Conservation (phyloP, 2,113 vertebrate species). For the Carollia perspicillata region DNA sequence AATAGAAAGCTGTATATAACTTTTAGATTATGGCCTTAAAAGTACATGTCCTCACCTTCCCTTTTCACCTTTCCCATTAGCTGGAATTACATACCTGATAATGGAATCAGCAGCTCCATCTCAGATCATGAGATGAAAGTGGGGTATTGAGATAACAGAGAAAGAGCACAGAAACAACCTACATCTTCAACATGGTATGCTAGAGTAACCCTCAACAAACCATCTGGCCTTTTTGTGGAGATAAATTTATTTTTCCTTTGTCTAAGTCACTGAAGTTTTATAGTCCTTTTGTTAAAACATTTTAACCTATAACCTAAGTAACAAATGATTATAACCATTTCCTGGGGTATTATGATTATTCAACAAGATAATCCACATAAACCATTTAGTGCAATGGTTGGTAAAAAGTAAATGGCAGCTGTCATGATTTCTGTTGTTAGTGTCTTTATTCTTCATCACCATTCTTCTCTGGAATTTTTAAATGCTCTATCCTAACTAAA, state of each 20-base stretch:
- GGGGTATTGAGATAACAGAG: not conserved
- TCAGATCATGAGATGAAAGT: not conserved
- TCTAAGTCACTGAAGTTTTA: not conserved
- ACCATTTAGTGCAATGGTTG: not conserved
- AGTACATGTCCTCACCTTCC: not conserved
- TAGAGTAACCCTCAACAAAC: not conserved
- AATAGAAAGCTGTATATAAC: not conserved
- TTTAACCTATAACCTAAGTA: not conserved
- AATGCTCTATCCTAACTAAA: not conserved
- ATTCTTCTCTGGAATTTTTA: not conserved
- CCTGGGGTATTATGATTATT: not conserved
- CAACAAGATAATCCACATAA: not conserved
- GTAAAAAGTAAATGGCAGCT: not conserved
- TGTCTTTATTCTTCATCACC: not conserved
- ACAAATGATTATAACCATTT: not conserved
- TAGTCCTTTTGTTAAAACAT: not conserved
- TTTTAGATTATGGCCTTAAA: not conserved
- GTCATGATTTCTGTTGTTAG: not conserved
- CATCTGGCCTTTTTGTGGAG: not conserved
- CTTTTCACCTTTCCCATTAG: not conserved
- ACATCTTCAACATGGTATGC: not conserved
- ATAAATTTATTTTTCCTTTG: slow-evolving; percentile 21
- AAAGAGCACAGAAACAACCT: not conserved
- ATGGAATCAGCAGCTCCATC: not conserved
- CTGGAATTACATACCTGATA: not conserved